These are phyloP conservation scores for Aleiodes testaceus DNA, from an alignment of 2,888 invertebrate genomes.

Conservation along the genomic window DNA sequence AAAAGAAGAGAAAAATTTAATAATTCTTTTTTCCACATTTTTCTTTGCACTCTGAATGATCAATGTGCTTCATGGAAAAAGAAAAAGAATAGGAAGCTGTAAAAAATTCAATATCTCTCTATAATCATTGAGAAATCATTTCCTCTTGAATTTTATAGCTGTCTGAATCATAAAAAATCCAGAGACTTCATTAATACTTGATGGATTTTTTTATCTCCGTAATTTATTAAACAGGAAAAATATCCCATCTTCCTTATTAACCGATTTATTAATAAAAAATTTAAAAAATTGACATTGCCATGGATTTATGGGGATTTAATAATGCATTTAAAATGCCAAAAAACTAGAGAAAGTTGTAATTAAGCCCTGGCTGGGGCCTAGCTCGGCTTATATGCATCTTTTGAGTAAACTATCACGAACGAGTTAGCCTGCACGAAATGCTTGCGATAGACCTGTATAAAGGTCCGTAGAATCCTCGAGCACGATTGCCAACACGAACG, in stretches of 20 bases:
- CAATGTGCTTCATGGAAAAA: too few relatives aligned
- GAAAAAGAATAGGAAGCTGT: too few relatives aligned
- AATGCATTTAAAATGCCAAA: background rate
- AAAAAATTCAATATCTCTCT: too few relatives aligned
- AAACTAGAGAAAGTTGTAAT: slow-evolving; percentile 2
- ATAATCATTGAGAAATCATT: too few relatives aligned
- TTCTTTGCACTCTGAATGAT: background rate
- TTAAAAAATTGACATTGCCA: too few relatives aligned
- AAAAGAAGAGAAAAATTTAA: background rate
- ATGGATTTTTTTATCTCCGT: too few relatives aligned
- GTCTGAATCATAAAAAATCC: too few relatives aligned
- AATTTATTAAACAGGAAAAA: too few relatives aligned
- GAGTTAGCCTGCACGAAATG: slow-evolving; percentile 27
- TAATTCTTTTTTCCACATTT: background rate
- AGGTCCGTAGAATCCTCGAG: slow-evolving; percentile 25
- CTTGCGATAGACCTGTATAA: slow-evolving; percentile 23
- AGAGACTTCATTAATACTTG: too few relatives aligned
- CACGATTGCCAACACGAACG: slow-evolving; percentile 47
- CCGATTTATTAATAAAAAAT: too few relatives aligned
- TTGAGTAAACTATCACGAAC: slow-evolving; percentile 23
- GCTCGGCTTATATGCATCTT: slow-evolving; percentile 26
- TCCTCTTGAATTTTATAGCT: too few relatives aligned
- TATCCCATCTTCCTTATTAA: too few relatives aligned
- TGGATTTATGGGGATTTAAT: background rate
- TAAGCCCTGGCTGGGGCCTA: slow-evolving; percentile 7